Evolutionary conservation across 2,888 invertebrate species (phyloP), one percentile per base, ranked within the genome.

Genomic region (Hemithea aestivaria): DNA sequence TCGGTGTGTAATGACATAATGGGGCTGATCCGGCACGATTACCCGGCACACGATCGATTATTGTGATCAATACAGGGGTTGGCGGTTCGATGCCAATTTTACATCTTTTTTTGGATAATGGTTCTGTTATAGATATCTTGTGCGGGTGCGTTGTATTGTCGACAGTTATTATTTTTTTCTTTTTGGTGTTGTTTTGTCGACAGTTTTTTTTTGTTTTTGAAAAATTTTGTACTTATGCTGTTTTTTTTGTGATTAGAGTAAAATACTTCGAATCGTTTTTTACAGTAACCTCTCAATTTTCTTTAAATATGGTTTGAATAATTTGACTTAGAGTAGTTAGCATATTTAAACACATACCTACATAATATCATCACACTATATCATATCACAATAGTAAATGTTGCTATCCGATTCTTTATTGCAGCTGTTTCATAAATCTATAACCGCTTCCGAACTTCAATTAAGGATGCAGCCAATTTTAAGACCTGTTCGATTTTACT

Each of bases 41-140:
- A 85, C 82, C 74, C 66, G 85, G 84, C 85, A 87, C 87, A 87
- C 87, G 87, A 85, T 85, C 85, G 84, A 85, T 85, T 84, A 84
- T 81, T 80, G 78, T 84, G 85, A 85, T 87, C 87, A 83, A 87
- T 85, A 82, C 82, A 72, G 84, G 77, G 85, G 84, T 83, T 82
- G 70, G 70, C 75, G 82, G 81, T 81, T 77, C 76, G 74, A 81
- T 83, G 85, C 80, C 82, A 84, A 84, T 84, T 84, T 83, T 77
- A 75, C 66, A 71, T 74, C 62, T 68, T 76, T 79, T 83, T 82
- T 74, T 73, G 72, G 64, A 66, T 66, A 52, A 72, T 65, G 72
- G 73, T 73, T 79, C 74, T 67, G 74, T 72, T 66, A 76, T 72
- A 70, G 73, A 75, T 70, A 80, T 76, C 71, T 73, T 56, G 66